Base-by-base conservation (phyloP, 1,140 invertebrate species). In the Leucophenga varia region DNA sequence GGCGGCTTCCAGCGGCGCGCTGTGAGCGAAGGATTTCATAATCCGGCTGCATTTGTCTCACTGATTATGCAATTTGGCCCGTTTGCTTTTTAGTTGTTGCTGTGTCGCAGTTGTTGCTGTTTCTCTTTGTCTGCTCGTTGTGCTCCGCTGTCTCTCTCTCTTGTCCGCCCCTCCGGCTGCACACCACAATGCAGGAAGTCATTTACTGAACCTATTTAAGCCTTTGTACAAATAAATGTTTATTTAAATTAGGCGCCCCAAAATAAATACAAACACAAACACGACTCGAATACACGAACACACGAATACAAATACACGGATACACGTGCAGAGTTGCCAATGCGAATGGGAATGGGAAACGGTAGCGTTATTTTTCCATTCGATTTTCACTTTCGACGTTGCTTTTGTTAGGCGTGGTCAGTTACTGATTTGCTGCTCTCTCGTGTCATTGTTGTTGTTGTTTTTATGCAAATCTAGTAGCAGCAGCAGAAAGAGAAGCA, bases 11-110 rank as follows among this genome's bases (percentile, higher is more conserved):
- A 48, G 53, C 44, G 48, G 52, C 36, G 52, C 49, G 41, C n/a
- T 54, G 55, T 65, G 61, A 65, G 56, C 63, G 53, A 65, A 65
- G 63, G 63, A 65, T 65, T 65, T 65, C 63, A 65, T 65, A 65
- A 65, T 59, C 63, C 48, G 38, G 39, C 45, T 59, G 16, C 58
- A 65, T 65, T 65, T 65, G 63, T 67, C 59, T 59, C 59, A 48
- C 63, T 50, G 63, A 59, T 65, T 65, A 67, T 65, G 63, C 55
- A 65, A 65, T 59, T 54, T 55, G 59, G 57, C 35, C 17, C 20
- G 30, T 30, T 43, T 25, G 22, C 12, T 45, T 32, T 51, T 48
- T 44, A n/a, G 43, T 49, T 49, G 38, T 47, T n/a, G n/a, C n/a
- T n/a, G n/a, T n/a, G n/a, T n/a, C n/a, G n/a, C n/a, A 35, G 42